These are phyloP conservation scores for Watsonalla cultraria DNA, from an alignment of 2,888 invertebrate genomes.

Conservation along the genomic window DNA sequence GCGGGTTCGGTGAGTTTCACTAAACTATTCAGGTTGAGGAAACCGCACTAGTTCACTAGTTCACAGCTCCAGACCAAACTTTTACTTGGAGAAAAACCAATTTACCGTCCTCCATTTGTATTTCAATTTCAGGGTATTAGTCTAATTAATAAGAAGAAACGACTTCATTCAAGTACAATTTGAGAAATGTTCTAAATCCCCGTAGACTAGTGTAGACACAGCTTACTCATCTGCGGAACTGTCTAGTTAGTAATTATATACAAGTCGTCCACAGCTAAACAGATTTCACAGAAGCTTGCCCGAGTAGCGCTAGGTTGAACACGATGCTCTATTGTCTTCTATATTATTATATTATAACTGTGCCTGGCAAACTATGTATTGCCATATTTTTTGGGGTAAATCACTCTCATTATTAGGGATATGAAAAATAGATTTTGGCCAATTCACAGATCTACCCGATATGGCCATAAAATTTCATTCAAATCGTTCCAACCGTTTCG, in stretches of 20 bases:
- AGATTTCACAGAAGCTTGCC: not conserved
- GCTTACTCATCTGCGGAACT: not conserved
- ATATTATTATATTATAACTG: not conserved
- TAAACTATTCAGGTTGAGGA: conserved; percentile 70
- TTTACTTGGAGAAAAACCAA: conserved; percentile 38
- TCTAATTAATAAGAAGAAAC: conserved; percentile 19
- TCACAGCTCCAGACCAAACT: conserved; percentile 51
- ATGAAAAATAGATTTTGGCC: too few species aligned
- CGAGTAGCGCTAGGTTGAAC: not conserved
- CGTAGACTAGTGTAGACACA: not conserved
- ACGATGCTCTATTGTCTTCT: not conserved
- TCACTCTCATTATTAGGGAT: too few species aligned
- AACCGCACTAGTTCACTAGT: conserved; percentile 66
- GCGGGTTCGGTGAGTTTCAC: conserved; percentile 60
- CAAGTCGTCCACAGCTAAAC: not conserved
- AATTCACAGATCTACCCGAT: too few species aligned
- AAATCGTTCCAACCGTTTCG: too few species aligned
- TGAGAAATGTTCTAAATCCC: not conserved
- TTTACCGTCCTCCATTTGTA: conserved; percentile 23
- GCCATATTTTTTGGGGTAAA: too few species aligned
- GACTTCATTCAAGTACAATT: conserved; percentile 15
- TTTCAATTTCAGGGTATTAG: conserved; percentile 25
- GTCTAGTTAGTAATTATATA: not conserved
- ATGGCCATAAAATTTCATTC: too few species aligned
- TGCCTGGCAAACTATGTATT: too few species aligned